Conservation (phyloP, 2,797 vertebrate genomes). For the Corythornis leucogaster region DNA sequence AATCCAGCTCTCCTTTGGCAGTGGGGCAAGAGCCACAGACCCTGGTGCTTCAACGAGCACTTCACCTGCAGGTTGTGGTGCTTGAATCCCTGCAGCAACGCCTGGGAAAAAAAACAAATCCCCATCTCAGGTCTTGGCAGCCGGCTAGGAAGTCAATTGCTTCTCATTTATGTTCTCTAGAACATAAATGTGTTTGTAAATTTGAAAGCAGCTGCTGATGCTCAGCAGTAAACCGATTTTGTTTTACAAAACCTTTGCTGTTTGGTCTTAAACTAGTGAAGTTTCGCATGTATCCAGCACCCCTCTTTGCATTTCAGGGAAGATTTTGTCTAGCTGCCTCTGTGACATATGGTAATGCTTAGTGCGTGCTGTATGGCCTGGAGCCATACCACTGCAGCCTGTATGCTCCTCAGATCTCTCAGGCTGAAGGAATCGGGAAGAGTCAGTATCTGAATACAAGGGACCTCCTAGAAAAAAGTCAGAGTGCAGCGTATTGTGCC, state of each 20-base stretch:
- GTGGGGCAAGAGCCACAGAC: neutral
- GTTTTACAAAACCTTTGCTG: slow-evolving; percentile 53
- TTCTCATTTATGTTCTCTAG: slow-evolving; percentile 33
- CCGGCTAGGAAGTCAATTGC: neutral
- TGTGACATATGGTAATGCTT: slow-evolving; percentile 72
- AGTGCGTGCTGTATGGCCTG: slow-evolving; percentile 64
- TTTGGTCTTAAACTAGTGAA: slow-evolving; percentile 19
- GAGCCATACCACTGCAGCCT: slow-evolving; percentile 69
- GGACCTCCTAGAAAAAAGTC: slow-evolving; percentile 47
- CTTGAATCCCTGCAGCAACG: neutral
- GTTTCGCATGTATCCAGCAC: neutral
- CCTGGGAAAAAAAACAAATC: slow-evolving; percentile 10
- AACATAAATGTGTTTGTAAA: slow-evolving; percentile 36
- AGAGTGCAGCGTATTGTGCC: neutral
- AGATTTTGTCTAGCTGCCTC: slow-evolving; percentile 61
- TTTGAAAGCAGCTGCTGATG: slow-evolving; percentile 58
- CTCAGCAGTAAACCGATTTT: slow-evolving; percentile 48
- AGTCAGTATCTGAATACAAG: neutral
- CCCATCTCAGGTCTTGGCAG: neutral
- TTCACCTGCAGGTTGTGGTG: neutral
- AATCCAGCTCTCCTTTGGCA: neutral
- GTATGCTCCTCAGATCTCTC: slow-evolving; percentile 67
- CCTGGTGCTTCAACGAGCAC: accelerated
- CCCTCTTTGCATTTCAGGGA: slow-evolving; percentile 27
- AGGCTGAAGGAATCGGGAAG: slow-evolving; percentile 30